These are phyloP conservation scores for Andrena hattorfiana DNA, from an alignment of 2,888 invertebrate genomes.

Conservation along the genomic window DNA sequence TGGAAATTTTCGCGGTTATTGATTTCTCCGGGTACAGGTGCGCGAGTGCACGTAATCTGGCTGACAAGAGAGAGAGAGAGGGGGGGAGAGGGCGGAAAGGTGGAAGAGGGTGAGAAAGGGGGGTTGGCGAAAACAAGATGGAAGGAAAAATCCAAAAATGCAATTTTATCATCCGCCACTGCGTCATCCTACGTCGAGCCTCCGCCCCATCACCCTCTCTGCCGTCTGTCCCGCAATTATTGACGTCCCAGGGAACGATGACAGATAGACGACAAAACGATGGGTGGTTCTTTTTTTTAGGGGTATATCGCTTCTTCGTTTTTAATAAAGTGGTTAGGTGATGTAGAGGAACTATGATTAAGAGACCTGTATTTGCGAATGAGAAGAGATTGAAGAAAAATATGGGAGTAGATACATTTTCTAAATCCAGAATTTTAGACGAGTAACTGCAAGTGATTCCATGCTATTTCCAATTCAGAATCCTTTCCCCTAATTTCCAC, in stretches of 20 bases:
- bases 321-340: not conserved
- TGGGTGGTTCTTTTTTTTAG: conserved; percentile 8
- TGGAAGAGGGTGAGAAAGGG: conserved; percentile 20
- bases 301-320: conserved; percentile 7
- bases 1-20: conserved; percentile 78
- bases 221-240: conserved; percentile 34
- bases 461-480: too few relatives aligned
- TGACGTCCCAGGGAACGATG: conserved; percentile 24
- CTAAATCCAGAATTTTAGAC: too few relatives aligned
- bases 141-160: conserved; percentile 41
- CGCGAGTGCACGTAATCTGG: conserved; percentile 67
- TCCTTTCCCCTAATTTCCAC: not conserved
- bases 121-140: conserved; percentile 34
- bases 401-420: too few relatives aligned
- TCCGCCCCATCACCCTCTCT: not conserved
- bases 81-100: not conserved
- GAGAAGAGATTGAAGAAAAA: too few relatives aligned
- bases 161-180: conserved; percentile 41
- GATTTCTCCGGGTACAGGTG: conserved; percentile 74
- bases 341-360: not conserved
- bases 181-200: not conserved
- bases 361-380: too few relatives aligned
- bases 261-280: conserved; percentile 31
- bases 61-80: not conserved
- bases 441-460: too few relatives aligned